These are phyloP conservation scores for Oeneis ivallda DNA, from an alignment of 2,888 invertebrate genomes.

Conservation along the genomic window DNA sequence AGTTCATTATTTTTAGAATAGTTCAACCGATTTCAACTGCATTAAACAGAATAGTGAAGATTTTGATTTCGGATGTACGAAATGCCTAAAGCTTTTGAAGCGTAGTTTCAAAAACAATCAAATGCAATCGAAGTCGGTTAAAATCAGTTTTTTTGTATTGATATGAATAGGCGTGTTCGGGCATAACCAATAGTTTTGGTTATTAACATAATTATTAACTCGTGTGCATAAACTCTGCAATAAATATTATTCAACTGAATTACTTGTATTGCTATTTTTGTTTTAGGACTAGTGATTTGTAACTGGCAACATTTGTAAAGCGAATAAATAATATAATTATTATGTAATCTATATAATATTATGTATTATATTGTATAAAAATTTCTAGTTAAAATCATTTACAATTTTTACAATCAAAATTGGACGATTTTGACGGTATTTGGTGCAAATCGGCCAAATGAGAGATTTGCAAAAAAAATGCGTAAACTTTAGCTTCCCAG, in stretches of 20 bases:
- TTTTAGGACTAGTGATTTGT: conserved; percentile 26
- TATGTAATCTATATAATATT: neutral
- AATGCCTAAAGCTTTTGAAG: neutral
- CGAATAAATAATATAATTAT: neutral
- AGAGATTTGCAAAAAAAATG: no score
- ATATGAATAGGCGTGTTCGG: neutral
- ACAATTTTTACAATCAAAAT: neutral
- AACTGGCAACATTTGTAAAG: conserved; percentile 31
- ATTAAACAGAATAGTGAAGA: neutral
- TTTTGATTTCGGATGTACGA: neutral
- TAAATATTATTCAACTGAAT: neutral
- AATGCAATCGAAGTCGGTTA: conserved; percentile 9
- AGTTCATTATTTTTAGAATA: neutral
- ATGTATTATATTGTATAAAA: neutral
- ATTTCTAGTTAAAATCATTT: neutral
- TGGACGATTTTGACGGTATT: neutral
- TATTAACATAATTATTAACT: no score
- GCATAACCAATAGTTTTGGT: neutral
- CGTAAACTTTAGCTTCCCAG: no score
- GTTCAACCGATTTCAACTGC: conserved; percentile 10
- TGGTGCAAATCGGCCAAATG: neutral
- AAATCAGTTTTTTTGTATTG: neutral
- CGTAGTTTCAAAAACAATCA: neutral
- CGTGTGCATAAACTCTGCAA: conserved; percentile 2
- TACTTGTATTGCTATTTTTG: neutral